Evolutionary conservation across 2,797 vertebrate genomes (phyloP).

Genomic region (Amblyopsis hoosieri): DNA sequence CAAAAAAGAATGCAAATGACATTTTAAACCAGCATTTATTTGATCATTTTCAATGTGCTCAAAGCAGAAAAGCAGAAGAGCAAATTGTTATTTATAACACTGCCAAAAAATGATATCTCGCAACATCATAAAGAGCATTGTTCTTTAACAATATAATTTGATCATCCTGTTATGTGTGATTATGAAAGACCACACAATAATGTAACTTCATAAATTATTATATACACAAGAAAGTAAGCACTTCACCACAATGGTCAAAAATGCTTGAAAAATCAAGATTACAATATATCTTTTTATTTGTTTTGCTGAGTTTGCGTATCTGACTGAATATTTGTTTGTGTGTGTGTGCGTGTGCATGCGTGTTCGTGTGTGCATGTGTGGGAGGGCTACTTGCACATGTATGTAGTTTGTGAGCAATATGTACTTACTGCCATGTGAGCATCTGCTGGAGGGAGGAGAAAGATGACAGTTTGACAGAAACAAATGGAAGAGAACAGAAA

Average conservation of each 20-base stretch:
- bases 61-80: no score
- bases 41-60: no score
- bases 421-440: constrained; percentile 14
- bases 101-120: no score
- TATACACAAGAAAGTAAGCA: constrained; percentile 28
- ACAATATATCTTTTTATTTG: constrained; percentile 16
- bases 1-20: no score
- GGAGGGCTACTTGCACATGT: background rate
- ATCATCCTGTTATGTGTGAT: constrained; percentile 54
- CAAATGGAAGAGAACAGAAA: constrained; percentile 36
- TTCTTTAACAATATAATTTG: constrained; percentile 55
- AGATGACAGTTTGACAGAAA: constrained; percentile 15
- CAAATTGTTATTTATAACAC: no score
- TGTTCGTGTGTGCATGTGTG: background rate
- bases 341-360: background rate
- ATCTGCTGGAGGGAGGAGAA: constrained; percentile 6
- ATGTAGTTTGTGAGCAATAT: background rate
- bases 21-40: no score
- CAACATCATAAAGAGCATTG: constrained; percentile 43
- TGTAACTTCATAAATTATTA: background rate
- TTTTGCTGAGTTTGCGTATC: background rate
- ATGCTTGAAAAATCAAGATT: constrained; percentile 42
- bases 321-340: background rate
- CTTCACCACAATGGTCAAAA: constrained; percentile 35
- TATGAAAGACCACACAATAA: constrained; percentile 55